Base-by-base conservation (phyloP, 2,113 vertebrate species). In the Psephotus haematonotus region DNA sequence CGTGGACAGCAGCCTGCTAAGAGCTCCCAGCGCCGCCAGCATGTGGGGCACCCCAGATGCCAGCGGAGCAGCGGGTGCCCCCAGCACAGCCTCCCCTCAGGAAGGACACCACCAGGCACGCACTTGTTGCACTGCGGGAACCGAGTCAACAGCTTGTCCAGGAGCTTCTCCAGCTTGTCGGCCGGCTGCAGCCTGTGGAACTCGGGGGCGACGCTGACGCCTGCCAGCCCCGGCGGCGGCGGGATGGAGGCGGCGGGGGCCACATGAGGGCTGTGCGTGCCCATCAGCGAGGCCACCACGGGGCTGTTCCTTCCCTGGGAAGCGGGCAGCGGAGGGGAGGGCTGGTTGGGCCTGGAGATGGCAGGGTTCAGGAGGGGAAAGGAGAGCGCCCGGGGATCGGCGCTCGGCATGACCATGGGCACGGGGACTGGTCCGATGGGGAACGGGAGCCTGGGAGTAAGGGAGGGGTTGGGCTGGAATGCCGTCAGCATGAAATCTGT, bases 81-180 rank as follows among this genome's bases (percentile, higher is more conserved):
- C 17, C n/a, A 6, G 9, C 29, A 4, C 0, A 13, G 10, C 3
- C 10, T 4, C 5, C 17, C 57, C 13, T 37, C 2, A 0, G 13
- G 2, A 29, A 37, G 35, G 41, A 2, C 52, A 3, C 4, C 9
- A 0, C 0, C 2, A 25, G 52, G 1, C 16, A 29, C 97, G 92
- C 62, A 99, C 99, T 99, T 99, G 97, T 96, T 98, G 97, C 98
- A 99, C 79, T 98, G 98, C 4, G 99, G 99, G 88, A 99, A 99
- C 3, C 98, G 97, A 19, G 96, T 25, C 52, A 98, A 76, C 9
- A 99, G 92, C 94, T 98, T 99, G 94, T 99, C 99, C 96, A 99
- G 97, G 76, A 99, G 97, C 95, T 99, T 99, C 75, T 99, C 99
- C 91, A 99, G 98, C 93, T 99, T 99, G 77, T 98, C 98, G 5